Evolutionary conservation across 2,888 invertebrate genomes (phyloP).

Genomic region (Rhingia rostrata): DNA sequence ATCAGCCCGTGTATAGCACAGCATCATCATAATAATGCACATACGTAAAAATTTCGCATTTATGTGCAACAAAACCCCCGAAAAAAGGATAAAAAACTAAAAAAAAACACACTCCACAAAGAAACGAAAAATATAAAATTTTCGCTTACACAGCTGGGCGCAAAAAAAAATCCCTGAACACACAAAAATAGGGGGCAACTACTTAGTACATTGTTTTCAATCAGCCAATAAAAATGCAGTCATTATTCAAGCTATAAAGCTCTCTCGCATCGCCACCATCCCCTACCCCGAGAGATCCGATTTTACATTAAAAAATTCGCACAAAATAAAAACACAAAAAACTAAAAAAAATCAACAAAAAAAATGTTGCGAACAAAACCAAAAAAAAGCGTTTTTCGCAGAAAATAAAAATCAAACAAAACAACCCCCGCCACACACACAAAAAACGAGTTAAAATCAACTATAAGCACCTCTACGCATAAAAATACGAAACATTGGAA

Average conservation of each 20-base stretch:
- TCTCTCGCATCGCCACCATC: constrained; percentile 64
- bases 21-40: constrained; percentile 79
- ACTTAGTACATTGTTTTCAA: constrained; percentile 81
- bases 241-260: constrained; percentile 79
- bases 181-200: constrained; percentile 79
- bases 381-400: not conserved
- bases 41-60: constrained; percentile 80
- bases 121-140: constrained; percentile 76
- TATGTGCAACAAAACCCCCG: constrained; percentile 75
- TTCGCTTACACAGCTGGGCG: constrained; percentile 65
- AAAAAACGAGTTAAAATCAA: constrained; percentile 70
- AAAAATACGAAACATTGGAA: constrained; percentile 69
- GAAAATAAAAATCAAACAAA: constrained; percentile 72
- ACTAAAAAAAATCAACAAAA: constrained; percentile 65
- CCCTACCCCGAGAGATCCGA: constrained; percentile 30
- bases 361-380: not conserved
- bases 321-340: constrained; percentile 58
- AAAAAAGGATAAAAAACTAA: constrained; percentile 69
- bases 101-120: constrained; percentile 58
- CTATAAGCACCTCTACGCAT: constrained; percentile 72
- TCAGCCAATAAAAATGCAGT: constrained; percentile 83
- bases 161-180: constrained; percentile 75
- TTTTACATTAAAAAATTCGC: constrained; percentile 70
- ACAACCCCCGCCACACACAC: constrained; percentile 66
- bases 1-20: constrained; percentile 42